These are phyloP conservation scores for Podarcis muralis DNA, from an alignment of 2,113 vertebrate genomes.

Conservation along the genomic window DNA sequence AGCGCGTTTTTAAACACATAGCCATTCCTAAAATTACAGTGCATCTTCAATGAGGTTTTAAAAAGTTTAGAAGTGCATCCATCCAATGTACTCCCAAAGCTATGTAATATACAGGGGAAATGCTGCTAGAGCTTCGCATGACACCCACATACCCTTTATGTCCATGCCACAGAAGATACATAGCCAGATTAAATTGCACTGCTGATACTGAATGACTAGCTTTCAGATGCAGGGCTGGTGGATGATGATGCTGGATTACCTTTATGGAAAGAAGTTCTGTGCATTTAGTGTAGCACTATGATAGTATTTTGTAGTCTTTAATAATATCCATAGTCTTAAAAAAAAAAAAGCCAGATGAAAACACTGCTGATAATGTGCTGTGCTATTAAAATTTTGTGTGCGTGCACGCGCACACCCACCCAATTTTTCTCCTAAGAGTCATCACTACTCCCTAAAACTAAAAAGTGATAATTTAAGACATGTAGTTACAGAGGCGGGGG, in stretches of 20 bases:
- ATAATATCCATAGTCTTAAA: not conserved
- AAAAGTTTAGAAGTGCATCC: not conserved
- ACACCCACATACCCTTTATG: not conserved
- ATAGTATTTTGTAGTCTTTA: not conserved
- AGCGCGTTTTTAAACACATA: not conserved
- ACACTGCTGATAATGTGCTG: not conserved
- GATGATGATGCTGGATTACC: not conserved
- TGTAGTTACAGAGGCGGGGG: constrained; percentile 56
- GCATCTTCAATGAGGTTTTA: not conserved
- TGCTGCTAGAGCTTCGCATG: not conserved
- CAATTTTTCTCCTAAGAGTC: constrained; percentile 67
- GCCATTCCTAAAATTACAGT: constrained; percentile 13
- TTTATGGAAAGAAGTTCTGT: constrained; percentile 14
- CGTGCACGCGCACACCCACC: not conserved
- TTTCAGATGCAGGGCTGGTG: not conserved
- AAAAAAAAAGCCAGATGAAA: not conserved
- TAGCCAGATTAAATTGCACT: not conserved
- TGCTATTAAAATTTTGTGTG: constrained; percentile 13
- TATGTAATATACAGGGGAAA: not conserved
- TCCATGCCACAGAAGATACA: not conserved
- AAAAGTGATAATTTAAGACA: constrained; percentile 73
- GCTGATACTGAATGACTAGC: not conserved
- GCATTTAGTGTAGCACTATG: not conserved
- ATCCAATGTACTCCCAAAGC: not conserved
- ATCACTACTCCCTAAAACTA: constrained; percentile 48